Evolutionary conservation across 2,797 vertebrate genomes (phyloP).

Genomic region (Hozukius guyotensis): DNA sequence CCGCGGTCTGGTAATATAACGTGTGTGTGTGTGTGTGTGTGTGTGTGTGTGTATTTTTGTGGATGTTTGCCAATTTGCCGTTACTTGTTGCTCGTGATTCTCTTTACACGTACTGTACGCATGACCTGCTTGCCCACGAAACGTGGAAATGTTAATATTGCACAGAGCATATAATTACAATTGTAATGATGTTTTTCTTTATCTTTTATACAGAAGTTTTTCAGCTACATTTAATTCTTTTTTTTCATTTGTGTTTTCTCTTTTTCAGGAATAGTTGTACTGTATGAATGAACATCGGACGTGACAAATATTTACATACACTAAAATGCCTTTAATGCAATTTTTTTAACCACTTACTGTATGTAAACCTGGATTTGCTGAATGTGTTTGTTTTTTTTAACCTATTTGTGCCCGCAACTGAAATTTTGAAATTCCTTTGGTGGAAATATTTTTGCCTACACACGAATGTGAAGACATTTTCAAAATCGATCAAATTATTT

Average conservation of each 20-base stretch:
- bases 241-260: background rate
- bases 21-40: slow-evolving; percentile 15
- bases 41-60: slow-evolving; percentile 3
- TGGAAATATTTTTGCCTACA: too few relatives aligned
- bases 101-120: slow-evolving; percentile 36
- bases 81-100: slow-evolving; percentile 67
- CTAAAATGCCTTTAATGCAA: background rate
- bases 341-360: background rate
- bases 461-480: too few relatives aligned
- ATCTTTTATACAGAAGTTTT: slow-evolving; percentile 33
- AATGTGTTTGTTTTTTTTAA: background rate
- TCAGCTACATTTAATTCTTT: slow-evolving; percentile 36
- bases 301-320: background rate
- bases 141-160: slow-evolving; percentile 59
- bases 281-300: background rate
- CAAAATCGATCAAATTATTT: too few relatives aligned
- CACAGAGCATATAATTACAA: slow-evolving; percentile 60
- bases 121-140: slow-evolving; percentile 51
- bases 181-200: slow-evolving; percentile 55
- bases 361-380: background rate
- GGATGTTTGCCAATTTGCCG: slow-evolving; percentile 38
- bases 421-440: too few relatives aligned
- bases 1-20: slow-evolving; percentile 41
- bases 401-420: too few relatives aligned
- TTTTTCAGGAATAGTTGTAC: background rate